Conservation (phyloP, 2,888 invertebrate genomes). For the Merodon equestris region DNA sequence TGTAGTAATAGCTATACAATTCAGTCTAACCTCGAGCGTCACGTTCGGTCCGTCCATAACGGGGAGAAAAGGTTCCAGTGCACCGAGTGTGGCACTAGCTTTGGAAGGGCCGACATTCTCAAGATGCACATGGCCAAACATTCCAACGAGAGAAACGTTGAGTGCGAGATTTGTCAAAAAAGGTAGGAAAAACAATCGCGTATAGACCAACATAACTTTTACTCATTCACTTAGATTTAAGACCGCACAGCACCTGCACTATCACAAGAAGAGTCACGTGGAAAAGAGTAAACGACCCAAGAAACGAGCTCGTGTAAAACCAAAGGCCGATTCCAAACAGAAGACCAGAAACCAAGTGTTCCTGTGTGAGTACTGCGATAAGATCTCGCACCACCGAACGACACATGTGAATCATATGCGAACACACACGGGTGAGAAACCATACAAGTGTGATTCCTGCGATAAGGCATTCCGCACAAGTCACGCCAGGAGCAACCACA, state of each 20-base stretch:
- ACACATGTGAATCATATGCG: constrained; percentile 70
- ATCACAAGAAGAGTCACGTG: constrained; percentile 60
- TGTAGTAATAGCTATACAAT: constrained; percentile 65
- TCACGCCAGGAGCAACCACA: constrained; percentile 68
- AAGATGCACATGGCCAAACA: constrained; percentile 70
- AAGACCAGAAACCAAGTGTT: constrained; percentile 25
- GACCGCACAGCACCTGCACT: constrained; percentile 59
- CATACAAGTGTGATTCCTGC: constrained; percentile 68
- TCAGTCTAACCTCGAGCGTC: constrained; percentile 68
- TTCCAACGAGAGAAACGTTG: constrained; percentile 50
- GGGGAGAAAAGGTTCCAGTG: constrained; percentile 58
- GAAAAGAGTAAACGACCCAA: constrained; percentile 6
- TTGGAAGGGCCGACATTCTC: constrained; percentile 66
- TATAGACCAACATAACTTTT: neutral
- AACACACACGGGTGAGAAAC: constrained; percentile 70
- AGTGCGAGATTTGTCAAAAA: constrained; percentile 65
- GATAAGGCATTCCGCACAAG: constrained; percentile 70
- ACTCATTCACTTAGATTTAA: constrained; percentile 66
- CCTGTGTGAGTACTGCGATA: constrained; percentile 66
- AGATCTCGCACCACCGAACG: constrained; percentile 67
- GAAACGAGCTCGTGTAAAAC: constrained; percentile 5
- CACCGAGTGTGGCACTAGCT: constrained; percentile 58
- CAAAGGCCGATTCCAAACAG: constrained; percentile 22
- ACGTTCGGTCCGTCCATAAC: constrained; percentile 64
- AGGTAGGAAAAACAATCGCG: constrained; percentile 45